These are phyloP conservation scores for Drosophila varians DNA, from an alignment of 1,140 invertebrate species.

Conservation along the genomic window DNA sequence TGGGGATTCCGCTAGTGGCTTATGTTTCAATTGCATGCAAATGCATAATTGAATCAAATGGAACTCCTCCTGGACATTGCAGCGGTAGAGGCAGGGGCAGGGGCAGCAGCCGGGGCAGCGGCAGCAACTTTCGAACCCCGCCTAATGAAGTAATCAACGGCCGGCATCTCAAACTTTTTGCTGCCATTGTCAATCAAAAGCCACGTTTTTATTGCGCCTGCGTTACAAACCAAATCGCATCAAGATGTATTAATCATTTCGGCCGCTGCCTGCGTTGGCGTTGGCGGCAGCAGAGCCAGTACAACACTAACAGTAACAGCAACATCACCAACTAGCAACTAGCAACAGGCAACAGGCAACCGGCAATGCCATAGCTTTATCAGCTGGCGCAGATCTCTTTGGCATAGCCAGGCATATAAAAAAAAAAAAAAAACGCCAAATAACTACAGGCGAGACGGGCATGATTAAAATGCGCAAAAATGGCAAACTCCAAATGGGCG, in stretches of 20 bases:
- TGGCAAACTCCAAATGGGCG: slow-evolving; percentile 78
- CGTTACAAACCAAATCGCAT: slow-evolving; percentile 78
- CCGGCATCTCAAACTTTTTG: slow-evolving; percentile 66
- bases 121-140: slow-evolving; percentile 48
- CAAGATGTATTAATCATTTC: slow-evolving; percentile 82
- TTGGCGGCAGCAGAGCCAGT: slow-evolving; percentile 12
- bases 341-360: slow-evolving; percentile 15
- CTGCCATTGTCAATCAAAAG: slow-evolving; percentile 75
- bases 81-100: background rate
- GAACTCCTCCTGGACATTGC: slow-evolving; percentile 23
- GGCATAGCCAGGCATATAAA: slow-evolving; percentile 56
- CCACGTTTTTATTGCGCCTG: slow-evolving; percentile 74
- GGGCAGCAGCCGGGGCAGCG: background rate
- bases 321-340: slow-evolving; percentile 15
- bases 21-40: slow-evolving; percentile 77
- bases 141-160: slow-evolving; percentile 77
- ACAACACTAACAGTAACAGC: slow-evolving; percentile 15
- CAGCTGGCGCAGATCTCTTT: slow-evolving; percentile 66
- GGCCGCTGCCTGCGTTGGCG: slow-evolving; percentile 61
- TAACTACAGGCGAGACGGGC: slow-evolving; percentile 74
- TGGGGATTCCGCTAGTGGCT: slow-evolving; percentile 22
- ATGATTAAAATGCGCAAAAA: slow-evolving; percentile 79
- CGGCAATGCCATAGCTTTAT: slow-evolving; percentile 60
- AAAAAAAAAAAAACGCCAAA: slow-evolving; percentile 70
- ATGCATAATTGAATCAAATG: slow-evolving; percentile 78